Evolutionary conservation across 2,797 vertebrate species (phyloP).

Genomic region (Liasis olivaceus): DNA sequence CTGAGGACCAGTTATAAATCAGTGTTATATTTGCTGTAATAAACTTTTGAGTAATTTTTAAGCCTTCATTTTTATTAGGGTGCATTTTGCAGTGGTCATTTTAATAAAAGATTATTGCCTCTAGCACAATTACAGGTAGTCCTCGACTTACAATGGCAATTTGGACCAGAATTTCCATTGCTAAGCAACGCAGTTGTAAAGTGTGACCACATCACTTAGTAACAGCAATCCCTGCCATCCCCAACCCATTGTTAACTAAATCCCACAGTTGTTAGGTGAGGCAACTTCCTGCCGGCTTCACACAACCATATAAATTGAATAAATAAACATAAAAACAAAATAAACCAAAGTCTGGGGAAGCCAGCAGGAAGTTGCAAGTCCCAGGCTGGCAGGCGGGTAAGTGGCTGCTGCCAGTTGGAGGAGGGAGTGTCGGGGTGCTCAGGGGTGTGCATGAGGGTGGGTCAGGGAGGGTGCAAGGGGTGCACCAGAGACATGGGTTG

Average conservation of each 20-base stretch:
- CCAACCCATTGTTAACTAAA: not conserved
- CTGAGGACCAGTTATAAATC: conserved; percentile 26
- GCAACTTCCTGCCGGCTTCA: not conserved
- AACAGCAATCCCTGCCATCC: not conserved
- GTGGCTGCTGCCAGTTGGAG: not conserved
- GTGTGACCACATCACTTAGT: not conserved
- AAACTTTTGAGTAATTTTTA: conserved; percentile 31
- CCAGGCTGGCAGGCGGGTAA: not conserved
- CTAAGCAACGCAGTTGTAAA: not conserved
- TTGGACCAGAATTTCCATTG: not conserved
- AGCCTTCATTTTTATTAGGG: conserved; percentile 38
- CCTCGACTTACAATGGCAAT: not conserved
- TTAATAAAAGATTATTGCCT: conserved; percentile 47
- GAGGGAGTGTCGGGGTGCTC: not conserved
- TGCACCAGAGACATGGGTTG: not conserved
- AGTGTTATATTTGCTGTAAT: conserved; percentile 18
- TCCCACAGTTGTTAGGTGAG: not conserved
- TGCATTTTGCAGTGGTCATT: conserved; percentile 43
- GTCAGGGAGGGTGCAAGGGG: not conserved
- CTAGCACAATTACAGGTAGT: conserved; percentile 20
- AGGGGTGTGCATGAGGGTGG: not conserved
- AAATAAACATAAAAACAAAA: too few species aligned
- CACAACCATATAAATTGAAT: not conserved
- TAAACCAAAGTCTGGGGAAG: not conserved
- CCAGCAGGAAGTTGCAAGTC: not conserved